Conservation (phyloP, 2,888 invertebrate species). For the Ornithoptera priamus region DNA sequence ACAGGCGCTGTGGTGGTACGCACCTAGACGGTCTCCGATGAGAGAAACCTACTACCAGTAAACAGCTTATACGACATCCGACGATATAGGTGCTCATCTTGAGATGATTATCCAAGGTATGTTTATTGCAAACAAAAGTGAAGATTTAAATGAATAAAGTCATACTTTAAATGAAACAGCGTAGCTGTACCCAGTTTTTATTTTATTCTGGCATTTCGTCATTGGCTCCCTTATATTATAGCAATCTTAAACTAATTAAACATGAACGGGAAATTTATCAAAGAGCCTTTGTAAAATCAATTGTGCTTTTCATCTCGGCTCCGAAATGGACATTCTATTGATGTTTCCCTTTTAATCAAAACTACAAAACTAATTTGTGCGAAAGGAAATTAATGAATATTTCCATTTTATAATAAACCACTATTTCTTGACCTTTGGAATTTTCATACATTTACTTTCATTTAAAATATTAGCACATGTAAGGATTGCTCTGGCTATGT, state of each 20-base stretch:
- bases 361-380: slow-evolving; percentile 24
- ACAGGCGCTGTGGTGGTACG: no score
- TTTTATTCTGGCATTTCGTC: slow-evolving; percentile 24
- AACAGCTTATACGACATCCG: background rate
- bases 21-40: no score
- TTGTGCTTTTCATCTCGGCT: slow-evolving; percentile 27
- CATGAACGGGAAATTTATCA: slow-evolving; percentile 30
- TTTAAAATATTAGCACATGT: background rate
- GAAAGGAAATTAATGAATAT: slow-evolving; percentile 17
- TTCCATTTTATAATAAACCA: background rate
- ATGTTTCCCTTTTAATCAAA: slow-evolving; percentile 25
- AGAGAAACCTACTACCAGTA: no score
- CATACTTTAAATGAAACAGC: background rate
- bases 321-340: slow-evolving; percentile 19
- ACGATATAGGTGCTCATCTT: background rate
- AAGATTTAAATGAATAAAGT: no score
- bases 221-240: slow-evolving; percentile 31
- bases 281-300: slow-evolving; percentile 30
- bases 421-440: background rate
- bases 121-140: background rate
- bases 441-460: background rate
- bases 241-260: slow-evolving; percentile 34
- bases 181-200: slow-evolving; percentile 24
- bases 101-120: background rate
- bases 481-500: background rate